Percentiles rank a stretch among this genome's conserved stretches.
These are phyloP conservation scores for Heliconius ismenius DNA, from an alignment of 2,888 invertebrate genomes.

Conservation along the genomic window DNA sequence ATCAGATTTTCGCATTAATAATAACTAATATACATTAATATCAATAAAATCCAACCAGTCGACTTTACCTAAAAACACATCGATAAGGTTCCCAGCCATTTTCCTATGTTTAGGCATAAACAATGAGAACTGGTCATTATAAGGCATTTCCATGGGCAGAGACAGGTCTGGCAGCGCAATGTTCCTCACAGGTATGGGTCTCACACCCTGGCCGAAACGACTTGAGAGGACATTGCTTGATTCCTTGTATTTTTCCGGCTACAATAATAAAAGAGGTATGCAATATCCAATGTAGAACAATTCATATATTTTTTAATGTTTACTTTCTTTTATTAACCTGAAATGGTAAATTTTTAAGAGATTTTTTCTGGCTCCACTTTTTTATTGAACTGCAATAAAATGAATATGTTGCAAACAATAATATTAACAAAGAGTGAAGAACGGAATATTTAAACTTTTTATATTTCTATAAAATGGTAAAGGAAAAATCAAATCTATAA, in stretches of 20 bases:
- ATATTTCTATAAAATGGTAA: background rate
- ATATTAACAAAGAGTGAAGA: too few species aligned
- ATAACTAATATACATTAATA: background rate
- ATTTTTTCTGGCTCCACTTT: too few species aligned
- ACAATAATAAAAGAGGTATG: too few species aligned
- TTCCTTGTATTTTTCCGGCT: constrained; percentile 70
- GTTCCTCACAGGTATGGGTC: constrained; percentile 80
- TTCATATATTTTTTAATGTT: too few species aligned
- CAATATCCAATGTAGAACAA: too few species aligned
- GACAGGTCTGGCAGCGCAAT: constrained; percentile 84
- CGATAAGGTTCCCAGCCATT: constrained; percentile 85
- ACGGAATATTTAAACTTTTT: too few species aligned
- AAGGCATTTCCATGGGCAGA: constrained; percentile 83
- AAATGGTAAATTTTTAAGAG: too few species aligned
- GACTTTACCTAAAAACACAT: constrained; percentile 83
- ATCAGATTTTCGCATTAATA: background rate
- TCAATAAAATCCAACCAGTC: background rate
- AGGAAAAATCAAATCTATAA: background rate
- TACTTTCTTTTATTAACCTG: too few species aligned
- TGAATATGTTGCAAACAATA: too few species aligned
- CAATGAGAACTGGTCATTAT: constrained; percentile 86
- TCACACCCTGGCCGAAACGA: constrained; percentile 81
- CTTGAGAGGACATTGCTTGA: constrained; percentile 67
- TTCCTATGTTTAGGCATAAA: constrained; percentile 86
- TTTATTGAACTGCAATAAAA: background rate